Percentiles rank a stretch among this genome's conserved stretches.
Conservation (phyloP, 2,888 invertebrate species). For the Rhabditophanes sp. region DNA sequence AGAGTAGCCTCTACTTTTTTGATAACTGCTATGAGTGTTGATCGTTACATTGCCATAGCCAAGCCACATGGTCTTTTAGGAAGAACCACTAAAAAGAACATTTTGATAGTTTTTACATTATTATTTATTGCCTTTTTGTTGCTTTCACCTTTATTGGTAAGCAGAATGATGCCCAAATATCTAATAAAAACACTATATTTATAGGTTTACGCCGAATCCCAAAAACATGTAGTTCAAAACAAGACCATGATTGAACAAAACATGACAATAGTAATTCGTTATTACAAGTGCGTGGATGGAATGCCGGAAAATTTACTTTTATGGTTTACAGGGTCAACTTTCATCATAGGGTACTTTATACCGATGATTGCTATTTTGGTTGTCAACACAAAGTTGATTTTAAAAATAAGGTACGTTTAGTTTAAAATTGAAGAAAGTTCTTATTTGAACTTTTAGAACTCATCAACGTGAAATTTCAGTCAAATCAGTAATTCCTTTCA, state of each 20-base stretch:
- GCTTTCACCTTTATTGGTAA: slow-evolving; percentile 7
- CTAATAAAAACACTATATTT: slow-evolving; percentile 4
- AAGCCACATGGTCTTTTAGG: slow-evolving; percentile 8
- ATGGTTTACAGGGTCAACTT: slow-evolving; percentile 16
- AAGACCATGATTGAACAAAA: slow-evolving; percentile 4
- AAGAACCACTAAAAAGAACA: slow-evolving; percentile 6
- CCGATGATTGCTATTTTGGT: slow-evolving; percentile 12
- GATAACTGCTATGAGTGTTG: slow-evolving; percentile 15
- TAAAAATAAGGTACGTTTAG: slow-evolving; percentile 6
- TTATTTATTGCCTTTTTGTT: slow-evolving; percentile 8
- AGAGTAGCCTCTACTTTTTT: slow-evolving; percentile 12
- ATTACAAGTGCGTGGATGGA: slow-evolving; percentile 17
- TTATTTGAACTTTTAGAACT: slow-evolving; percentile 6
- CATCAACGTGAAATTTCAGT: slow-evolving; percentile 11
- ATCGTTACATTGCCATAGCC: slow-evolving; percentile 10
- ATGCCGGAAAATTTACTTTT: slow-evolving; percentile 15
- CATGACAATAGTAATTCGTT: slow-evolving; percentile 8
- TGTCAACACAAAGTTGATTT: slow-evolving; percentile 8
- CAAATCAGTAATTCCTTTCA: slow-evolving; percentile 10
- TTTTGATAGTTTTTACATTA: slow-evolving; percentile 5
- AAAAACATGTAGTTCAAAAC: slow-evolving; percentile 8
- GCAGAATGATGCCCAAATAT: slow-evolving; percentile 3
- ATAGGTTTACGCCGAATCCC: slow-evolving; percentile 14
- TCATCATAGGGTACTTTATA: slow-evolving; percentile 12
- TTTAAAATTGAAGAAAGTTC: neutral